A percentile compares a stretch with the other conserved stretches of the same genome.
Conservation (phyloP, 1,140 invertebrate genomes). For the Panulirus ornatus region DNA sequence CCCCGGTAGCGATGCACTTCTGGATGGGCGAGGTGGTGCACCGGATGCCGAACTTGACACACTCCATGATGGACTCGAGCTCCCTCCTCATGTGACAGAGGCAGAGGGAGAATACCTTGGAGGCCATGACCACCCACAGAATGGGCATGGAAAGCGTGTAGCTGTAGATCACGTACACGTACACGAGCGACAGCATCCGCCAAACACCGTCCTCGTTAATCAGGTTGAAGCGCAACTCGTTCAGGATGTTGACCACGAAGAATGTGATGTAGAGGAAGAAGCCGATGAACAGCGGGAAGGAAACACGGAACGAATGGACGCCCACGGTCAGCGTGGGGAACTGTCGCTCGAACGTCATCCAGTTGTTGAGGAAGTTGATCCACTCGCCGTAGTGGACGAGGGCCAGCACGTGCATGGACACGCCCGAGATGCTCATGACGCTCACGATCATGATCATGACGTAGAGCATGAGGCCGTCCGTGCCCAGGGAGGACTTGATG, state of each 20-base stretch:
- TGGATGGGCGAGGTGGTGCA: conserved; percentile 68
- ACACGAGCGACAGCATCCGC: conserved; percentile 72
- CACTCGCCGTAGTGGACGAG: conserved; percentile 71
- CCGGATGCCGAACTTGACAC: conserved; percentile 67
- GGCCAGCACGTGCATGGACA: conserved; percentile 57
- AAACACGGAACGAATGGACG: conserved; percentile 52
- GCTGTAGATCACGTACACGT: conserved; percentile 75
- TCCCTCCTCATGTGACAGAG: conserved; percentile 70
- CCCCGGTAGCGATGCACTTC: conserved; percentile 73
- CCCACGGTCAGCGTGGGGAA: conserved; percentile 40
- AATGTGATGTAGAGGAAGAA: conserved; percentile 69
- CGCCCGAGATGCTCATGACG: conserved; percentile 74
- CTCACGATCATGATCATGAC: conserved; percentile 75
- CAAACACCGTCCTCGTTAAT: conserved; percentile 72
- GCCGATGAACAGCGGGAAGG: conserved; percentile 67
- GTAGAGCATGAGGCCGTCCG: conserved; percentile 71
- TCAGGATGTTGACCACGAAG: conserved; percentile 73
- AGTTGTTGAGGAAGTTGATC: conserved; percentile 69
- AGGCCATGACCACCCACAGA: conserved; percentile 74
- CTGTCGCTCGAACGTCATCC: conserved; percentile 66
- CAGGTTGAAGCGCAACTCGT: conserved; percentile 75
- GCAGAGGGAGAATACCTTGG: conserved; percentile 68
- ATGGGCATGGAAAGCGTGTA: conserved; percentile 74
- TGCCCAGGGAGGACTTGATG: conserved; percentile 68
- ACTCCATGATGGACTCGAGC: conserved; percentile 71